phyloP scores from a whole-genome alignment of 23 tunicate genomes.

The Diplosoma virens region DNA sequence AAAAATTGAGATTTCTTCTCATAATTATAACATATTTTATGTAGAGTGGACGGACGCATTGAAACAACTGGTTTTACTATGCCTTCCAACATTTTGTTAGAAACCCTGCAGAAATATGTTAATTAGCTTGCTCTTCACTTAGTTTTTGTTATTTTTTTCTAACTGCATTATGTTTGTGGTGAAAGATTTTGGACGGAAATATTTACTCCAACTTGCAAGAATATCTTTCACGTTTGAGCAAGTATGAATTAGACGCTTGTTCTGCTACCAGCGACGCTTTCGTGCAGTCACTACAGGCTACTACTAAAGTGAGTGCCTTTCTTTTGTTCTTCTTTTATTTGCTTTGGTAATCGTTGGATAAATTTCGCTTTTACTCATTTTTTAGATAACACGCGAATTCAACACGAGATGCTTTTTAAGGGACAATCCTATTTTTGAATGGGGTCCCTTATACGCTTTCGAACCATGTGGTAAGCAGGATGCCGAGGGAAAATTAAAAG shows the following conservation, averaged over 20 bases:
- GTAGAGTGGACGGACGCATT: no score
- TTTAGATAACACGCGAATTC: slow-evolving; percentile 81
- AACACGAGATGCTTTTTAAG: slow-evolving; percentile 64
- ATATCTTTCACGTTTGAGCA: slow-evolving; percentile 44
- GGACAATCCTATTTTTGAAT: slow-evolving; percentile 72
- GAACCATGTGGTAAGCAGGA: slow-evolving; percentile 75
- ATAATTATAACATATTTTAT: no score
- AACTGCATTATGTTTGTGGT: not conserved
- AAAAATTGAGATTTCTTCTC: no score
- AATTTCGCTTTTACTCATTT: not conserved
- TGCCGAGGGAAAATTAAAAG: slow-evolving; percentile 30
- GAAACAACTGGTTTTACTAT: no score
- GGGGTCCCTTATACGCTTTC: slow-evolving; percentile 73
- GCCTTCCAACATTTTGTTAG: no score
- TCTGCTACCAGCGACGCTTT: slow-evolving; percentile 49
- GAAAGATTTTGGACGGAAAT: slow-evolving; percentile 76
- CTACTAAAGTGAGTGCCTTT: not conserved
- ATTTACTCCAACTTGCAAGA: slow-evolving; percentile 56
- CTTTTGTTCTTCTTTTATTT: not conserved
- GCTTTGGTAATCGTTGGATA: not conserved
- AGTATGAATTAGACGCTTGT: slow-evolving; percentile 58
- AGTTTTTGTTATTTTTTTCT: not conserved
- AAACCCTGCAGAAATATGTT: no score
- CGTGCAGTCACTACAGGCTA: slow-evolving; percentile 12
- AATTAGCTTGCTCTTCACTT: no score